These are phyloP conservation scores for Spea multiplicata DNA, from an alignment of 2,113 vertebrate genomes.

Conservation along the genomic window DNA sequence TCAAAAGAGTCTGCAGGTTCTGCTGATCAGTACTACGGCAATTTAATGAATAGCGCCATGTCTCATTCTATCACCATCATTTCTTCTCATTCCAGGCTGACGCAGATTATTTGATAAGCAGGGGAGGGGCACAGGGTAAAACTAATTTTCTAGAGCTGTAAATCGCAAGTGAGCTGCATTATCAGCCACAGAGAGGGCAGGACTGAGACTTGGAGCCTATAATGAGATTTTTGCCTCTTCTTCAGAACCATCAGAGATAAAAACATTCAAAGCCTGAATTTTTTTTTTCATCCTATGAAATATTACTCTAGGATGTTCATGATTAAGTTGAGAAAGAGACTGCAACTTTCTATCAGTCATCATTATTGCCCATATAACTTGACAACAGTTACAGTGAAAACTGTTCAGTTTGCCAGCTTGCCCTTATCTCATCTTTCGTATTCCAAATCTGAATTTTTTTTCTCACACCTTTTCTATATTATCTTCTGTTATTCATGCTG, in stretches of 20 bases:
- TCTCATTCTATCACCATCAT: constrained; percentile 6
- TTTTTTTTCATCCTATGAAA: constrained; percentile 29
- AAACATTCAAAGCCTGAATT: constrained; percentile 28
- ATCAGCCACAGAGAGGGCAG: constrained; percentile 37
- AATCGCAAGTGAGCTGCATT: constrained; percentile 24
- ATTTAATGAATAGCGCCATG: constrained; percentile 8
- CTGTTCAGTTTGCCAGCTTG: not conserved
- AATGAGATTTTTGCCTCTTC: constrained; percentile 43
- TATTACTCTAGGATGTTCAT: constrained; percentile 21
- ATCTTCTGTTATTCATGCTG: not conserved
- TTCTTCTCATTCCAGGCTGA: constrained; percentile 1
- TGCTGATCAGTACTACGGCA: not conserved
- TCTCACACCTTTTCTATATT: not conserved
- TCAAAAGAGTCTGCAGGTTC: not conserved
- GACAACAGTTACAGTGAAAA: not conserved
- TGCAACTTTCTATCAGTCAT: constrained; percentile 11
- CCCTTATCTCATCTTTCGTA: not conserved
- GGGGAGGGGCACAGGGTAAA: constrained; percentile 36
- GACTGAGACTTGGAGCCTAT: constrained; percentile 23
- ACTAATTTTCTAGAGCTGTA: constrained; percentile 41
- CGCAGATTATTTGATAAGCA: constrained; percentile 25
- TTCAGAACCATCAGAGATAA: constrained; percentile 32
- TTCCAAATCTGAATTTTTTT: not conserved
- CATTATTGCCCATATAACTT: not conserved
- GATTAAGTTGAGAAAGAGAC: constrained; percentile 18